Conservation (phyloP, 2,888 invertebrate species). For the Brassicogethes aeneus region DNA sequence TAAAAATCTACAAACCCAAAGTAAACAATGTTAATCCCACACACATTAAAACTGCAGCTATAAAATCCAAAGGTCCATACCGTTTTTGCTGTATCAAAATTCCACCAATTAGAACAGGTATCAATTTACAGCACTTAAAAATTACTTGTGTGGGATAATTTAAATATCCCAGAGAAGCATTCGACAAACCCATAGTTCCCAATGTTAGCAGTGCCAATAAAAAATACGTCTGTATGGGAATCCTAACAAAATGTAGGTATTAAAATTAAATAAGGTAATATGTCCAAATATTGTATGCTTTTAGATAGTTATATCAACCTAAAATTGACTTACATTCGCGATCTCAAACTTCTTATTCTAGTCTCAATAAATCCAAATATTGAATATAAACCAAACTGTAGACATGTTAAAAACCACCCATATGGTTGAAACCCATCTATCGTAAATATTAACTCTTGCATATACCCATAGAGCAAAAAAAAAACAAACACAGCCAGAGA, state of each 20-base stretch:
- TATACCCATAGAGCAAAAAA: conserved; percentile 85
- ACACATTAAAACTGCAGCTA: conserved; percentile 81
- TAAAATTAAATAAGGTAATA: conserved; percentile 7
- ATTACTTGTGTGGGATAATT: conserved; percentile 97
- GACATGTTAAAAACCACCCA: conserved; percentile 85
- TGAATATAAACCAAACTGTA: conserved; percentile 85
- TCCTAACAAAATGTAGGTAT: conserved; percentile 47
- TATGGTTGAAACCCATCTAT: conserved; percentile 81
- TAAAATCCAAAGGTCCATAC: conserved; percentile 74
- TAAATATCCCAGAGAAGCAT: conserved; percentile 85
- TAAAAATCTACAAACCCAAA: conserved; percentile 52
- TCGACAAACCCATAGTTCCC: conserved; percentile 94
- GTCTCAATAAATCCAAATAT: conserved; percentile 72
- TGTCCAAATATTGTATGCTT: conserved; percentile 14
- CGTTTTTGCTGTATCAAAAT: conserved; percentile 85
- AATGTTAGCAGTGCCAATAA: conserved; percentile 79
- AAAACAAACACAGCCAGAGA: conserved; percentile 76
- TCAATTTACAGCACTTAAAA: conserved; percentile 95
- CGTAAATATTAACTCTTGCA: conserved; percentile 86
- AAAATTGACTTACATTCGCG: conserved; percentile 42
- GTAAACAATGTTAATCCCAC: conserved; percentile 86
- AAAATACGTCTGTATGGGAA: conserved; percentile 73
- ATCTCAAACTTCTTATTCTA: conserved; percentile 49
- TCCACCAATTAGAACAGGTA: conserved; percentile 91
- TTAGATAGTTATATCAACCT: neutral